Base-by-base conservation (phyloP, 2,797 vertebrate species). In the Danionella dracula region DNA sequence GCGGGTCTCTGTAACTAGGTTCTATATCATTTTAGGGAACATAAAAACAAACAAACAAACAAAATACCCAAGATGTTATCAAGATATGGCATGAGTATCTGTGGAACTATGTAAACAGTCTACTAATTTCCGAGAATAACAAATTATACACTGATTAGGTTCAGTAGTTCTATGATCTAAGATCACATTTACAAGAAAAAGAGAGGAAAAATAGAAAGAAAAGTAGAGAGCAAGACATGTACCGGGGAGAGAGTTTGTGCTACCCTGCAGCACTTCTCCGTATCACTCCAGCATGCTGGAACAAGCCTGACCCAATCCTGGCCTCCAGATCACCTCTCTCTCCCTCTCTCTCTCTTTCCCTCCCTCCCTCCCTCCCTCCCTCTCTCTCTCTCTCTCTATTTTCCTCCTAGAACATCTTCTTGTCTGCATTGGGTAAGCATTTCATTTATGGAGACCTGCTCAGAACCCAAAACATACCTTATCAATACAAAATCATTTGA, bases 381-480 rank as follows among this genome's bases (percentile, higher is more conserved):
- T 46, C 49, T 17, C 40, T 37, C 38, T 56, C 29, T 23, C 49
- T n/a, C 8, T 9, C 13, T 59, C 19, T 46, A 53, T n/a, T 71
- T 53, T 69, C 45, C 15, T 37, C 64, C 50, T 54, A 65, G n/a
- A n/a, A n/a, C 40, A 63, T 48, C 42, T 51, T 20, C 55, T 49
- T 46, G 49, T 54, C 63, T 42, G 62, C 79, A 76, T 60, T 63
- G 64, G 80, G 86, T 86, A 19, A 53, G 49, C 11, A 2, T 44
- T 74, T 55, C 50, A 56, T 31, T 60, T 35, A 44, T 44, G 13
- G 41, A 53, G 50, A 64, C 32, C 45, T 50, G 40, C 38, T 71
- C 44, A 31, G 51, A 42, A 64, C 50, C 19, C n/a, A 42, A n/a
- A 59, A 50, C 34, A 21, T 21, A 32, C 11, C 0, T 21, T 50